phyloP scores from a whole-genome alignment of 1,140 invertebrate genomes.

The Drosophila oshimai region DNA sequence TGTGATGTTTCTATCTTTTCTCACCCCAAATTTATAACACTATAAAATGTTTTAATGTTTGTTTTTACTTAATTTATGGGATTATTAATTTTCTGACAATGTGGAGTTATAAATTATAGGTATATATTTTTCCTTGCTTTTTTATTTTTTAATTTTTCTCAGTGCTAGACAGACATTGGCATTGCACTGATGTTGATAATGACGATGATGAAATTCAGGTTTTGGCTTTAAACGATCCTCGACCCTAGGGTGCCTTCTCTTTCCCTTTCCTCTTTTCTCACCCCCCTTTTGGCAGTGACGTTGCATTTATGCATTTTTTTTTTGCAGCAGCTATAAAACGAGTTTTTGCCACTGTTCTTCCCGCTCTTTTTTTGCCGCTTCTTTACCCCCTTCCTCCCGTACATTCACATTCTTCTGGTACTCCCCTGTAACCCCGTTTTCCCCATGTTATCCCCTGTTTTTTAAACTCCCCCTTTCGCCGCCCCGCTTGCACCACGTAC shows the following conservation, averaged over 20 bases:
- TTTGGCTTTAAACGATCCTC: constrained; percentile 50
- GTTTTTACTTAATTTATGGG: neutral
- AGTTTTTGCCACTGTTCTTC: constrained; percentile 44
- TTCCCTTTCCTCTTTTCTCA: neutral
- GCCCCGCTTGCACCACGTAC: neutral
- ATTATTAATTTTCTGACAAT: neutral
- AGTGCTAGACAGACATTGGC: constrained; percentile 11
- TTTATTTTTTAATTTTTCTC: neutral
- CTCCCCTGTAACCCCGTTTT: constrained; percentile 11
- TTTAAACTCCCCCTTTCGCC: neutral
- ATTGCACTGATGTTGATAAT: constrained; percentile 22
- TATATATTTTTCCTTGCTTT: too few species aligned
- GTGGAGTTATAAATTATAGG: neutral
- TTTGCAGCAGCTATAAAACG: constrained; percentile 29
- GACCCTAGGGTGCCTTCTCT: constrained; percentile 25
- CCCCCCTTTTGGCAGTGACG: constrained; percentile 50
- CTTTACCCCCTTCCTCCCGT: neutral
- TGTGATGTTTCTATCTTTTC: too few species aligned
- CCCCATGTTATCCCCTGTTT: constrained; percentile 12
- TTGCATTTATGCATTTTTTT: constrained; percentile 53
- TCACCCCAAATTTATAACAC: neutral
- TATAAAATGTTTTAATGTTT: neutral
- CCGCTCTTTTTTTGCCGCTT: constrained; percentile 43
- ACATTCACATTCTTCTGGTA: neutral
- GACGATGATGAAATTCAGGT: constrained; percentile 52